Base-by-base conservation (phyloP, 2,113 vertebrate species). In the Proteles cristata region DNA sequence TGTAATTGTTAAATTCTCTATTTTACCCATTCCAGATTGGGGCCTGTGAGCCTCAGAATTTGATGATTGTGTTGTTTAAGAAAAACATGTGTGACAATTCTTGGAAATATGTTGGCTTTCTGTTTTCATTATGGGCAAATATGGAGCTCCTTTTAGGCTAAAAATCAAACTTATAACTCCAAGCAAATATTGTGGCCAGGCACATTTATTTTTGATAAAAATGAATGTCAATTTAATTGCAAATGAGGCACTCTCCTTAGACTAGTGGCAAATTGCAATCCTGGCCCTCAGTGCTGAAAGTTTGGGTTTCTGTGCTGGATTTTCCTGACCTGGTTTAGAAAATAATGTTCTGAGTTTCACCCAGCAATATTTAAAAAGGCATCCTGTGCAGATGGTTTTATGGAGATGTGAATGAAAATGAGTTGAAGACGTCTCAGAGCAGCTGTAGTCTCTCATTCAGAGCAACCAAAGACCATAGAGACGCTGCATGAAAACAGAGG, bases 211-310 rank as follows among this genome's bases (percentile, higher is more conserved):
- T 98, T 85, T 95, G 90, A 94, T 95, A 97, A 97, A 98, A 97
- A 98, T 98, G 88, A 98, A 97, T 98, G 96, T 94, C 97, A 97
- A 99, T 99, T 98, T 99, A 98, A 98, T 98, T 98, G 98, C 98
- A 99, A 99, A 99, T 96, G 97, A 99, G 92, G 43, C 96, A 96
- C 96, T 98, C 86, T 90, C 55, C 74, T 98, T 98, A 94, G 97
- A 97, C 80, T 97, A 31, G 15, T 97, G 96, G 97, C 96, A 95
- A 97, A 93, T 97, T 98, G 97, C 97, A 97, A 94, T 92, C 43
- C 81, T 71, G 96, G 93, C 77, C 97, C 95, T 98, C 96, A 94
- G 71, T 76, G 83, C 91, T 97, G 93, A 94, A 96, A 92, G 69
- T 97, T 88, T 97, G 96, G 93, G 9, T 89, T 48, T 8, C 73